These are phyloP conservation scores for Muscicapa adusta DNA, from an alignment of 2,113 vertebrate genomes.

Conservation along the genomic window DNA sequence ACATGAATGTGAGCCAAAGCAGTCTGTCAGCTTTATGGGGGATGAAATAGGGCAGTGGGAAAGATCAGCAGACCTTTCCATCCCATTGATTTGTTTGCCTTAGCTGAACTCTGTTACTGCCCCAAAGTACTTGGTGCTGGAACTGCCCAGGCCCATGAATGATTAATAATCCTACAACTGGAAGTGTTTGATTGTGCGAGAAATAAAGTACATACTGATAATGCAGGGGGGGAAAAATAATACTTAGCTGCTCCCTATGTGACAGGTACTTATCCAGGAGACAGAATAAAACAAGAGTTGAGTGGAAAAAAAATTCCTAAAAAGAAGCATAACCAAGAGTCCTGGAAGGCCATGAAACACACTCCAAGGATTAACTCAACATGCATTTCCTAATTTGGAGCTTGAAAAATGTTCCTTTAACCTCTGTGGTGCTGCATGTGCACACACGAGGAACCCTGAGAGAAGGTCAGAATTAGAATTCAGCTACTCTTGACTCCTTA, in stretches of 20 bases:
- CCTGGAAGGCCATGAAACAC: not conserved
- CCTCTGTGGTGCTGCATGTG: not conserved
- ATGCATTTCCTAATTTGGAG: not conserved
- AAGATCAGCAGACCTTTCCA: not conserved
- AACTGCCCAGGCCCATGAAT: not conserved
- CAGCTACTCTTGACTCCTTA: not conserved
- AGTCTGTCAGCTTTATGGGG: not conserved
- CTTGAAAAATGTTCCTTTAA: not conserved
- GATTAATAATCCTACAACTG: not conserved
- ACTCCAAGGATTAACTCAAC: not conserved
- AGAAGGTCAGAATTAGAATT: not conserved
- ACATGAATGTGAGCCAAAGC: not conserved
- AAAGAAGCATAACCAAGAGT: not conserved
- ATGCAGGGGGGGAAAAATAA: not conserved
- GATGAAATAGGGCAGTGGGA: not conserved
- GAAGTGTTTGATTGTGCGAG: not conserved
- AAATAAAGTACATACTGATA: not conserved
- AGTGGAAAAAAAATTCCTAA: not conserved
- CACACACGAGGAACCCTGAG: not conserved
- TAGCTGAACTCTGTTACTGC: not conserved
- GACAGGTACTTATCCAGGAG: not conserved
- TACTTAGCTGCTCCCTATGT: not conserved
- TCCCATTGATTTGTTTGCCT: not conserved
- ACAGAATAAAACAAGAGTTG: not conserved
- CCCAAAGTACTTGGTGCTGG: not conserved